Evolutionary conservation across 2,113 vertebrate genomes (phyloP), one percentile per base, ranked within the genome.

Genomic region (Burhinus bistriatus): DNA sequence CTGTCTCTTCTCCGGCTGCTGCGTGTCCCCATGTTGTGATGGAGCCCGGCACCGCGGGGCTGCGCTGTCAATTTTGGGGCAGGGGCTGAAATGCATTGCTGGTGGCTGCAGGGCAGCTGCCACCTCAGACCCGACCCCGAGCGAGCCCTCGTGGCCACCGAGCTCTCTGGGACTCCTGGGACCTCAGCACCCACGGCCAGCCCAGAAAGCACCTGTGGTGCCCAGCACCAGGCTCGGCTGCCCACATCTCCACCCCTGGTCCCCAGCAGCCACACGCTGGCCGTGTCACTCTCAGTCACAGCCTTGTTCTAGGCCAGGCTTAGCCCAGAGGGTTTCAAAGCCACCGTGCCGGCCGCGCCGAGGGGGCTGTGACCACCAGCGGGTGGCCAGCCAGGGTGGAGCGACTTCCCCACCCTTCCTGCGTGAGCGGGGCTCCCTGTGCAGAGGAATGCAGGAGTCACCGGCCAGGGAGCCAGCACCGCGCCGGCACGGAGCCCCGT

Each of bases 1-100:
- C 44, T 6, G 6, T 25, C 72, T 12, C 47, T 21, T 2, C 47
- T 70, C 47, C 68, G 6, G 57, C 51, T 22, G 18, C 5, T 30
- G 5, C 1, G 6, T 9, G 36, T 62, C 30, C 38, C 40, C 6
- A 0, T 2, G 58, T 2, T 1, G 11, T 8, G 57, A 30, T 4
- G 1, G 21, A 13, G 34, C 49, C 25, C 3, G 32, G 49, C 11
- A 2, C 45, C 3, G 27, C 1, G 1, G 45, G 1, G 1, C 12
- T 1, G 1, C 2, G 1, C 9, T 2, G 1, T 19, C 52, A 51
- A 25, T 40, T 22, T 30, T 4, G 29, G 64, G 51, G 11, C 57
- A 22, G 1, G 21, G 42, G 27, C 52, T 34, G 51, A 38, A 44
- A 44, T 12, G 42, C 42, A 44, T 44, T 44, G 42, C 42, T 44